These are phyloP conservation scores for Montipora capricornis DNA, from an alignment of 64 coral and sea anemone genomes.

Conservation along the genomic window DNA sequence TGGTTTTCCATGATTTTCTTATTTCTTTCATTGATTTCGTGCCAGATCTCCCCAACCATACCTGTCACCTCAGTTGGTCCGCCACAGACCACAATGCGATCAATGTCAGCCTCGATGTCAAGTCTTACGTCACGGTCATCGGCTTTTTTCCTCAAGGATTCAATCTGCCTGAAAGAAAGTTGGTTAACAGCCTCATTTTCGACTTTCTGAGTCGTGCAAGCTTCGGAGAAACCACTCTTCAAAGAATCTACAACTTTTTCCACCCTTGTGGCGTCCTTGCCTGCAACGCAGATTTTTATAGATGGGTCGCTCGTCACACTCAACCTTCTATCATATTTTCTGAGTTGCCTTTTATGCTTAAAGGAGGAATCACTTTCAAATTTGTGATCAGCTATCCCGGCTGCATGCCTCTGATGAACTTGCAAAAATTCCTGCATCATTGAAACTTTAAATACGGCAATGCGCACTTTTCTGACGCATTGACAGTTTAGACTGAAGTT, in stretches of 20 bases:
- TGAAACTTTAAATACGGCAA: slow-evolving; percentile 62
- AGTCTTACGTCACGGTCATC: slow-evolving; percentile 57
- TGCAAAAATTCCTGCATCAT: slow-evolving; percentile 65
- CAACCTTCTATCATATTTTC: no score
- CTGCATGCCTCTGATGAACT: slow-evolving; percentile 31
- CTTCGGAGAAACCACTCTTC: slow-evolving; percentile 52
- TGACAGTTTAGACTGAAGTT: slow-evolving; percentile 23
- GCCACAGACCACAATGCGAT: slow-evolving; percentile 57
- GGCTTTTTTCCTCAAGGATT: slow-evolving; percentile 25
- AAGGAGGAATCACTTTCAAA: neutral
- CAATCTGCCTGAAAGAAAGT: slow-evolving; percentile 35
- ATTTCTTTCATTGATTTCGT: slow-evolving; percentile 24
- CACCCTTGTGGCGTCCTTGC: slow-evolving; percentile 21
- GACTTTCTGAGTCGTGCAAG: slow-evolving; percentile 48
- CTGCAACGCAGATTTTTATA: slow-evolving; percentile 33
- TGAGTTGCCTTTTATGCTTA: neutral
- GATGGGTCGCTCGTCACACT: neutral
- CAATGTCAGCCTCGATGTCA: slow-evolving; percentile 15
- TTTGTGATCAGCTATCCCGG: neutral
- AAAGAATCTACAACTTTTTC: slow-evolving; percentile 11
- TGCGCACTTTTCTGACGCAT: slow-evolving; percentile 35
- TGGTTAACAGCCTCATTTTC: slow-evolving; percentile 15
- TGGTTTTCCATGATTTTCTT: slow-evolving; percentile 25
- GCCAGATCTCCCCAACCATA: slow-evolving; percentile 58
- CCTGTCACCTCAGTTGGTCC: slow-evolving; percentile 41